Evolutionary conservation across 1,140 invertebrate genomes (phyloP).

Genomic region (Polypedilum vanderplanki): DNA sequence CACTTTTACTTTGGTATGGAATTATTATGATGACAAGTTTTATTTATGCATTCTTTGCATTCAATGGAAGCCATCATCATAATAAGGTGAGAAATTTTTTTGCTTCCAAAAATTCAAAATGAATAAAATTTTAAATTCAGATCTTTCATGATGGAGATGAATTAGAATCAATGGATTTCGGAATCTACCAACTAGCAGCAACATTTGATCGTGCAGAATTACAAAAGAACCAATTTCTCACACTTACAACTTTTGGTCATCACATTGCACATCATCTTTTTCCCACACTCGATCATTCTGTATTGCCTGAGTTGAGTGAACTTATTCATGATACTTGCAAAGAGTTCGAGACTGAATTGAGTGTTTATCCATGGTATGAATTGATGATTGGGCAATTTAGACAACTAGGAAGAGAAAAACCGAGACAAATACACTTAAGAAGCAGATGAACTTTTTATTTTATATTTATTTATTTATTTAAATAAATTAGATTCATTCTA

Average conservation of each 20-base stretch:
- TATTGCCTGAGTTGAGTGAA: slow-evolving; percentile 57
- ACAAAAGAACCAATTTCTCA: slow-evolving; percentile 29
- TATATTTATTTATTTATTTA: no score
- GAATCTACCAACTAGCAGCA: slow-evolving; percentile 30
- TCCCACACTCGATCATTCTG: slow-evolving; percentile 70
- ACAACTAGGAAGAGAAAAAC: slow-evolving; percentile 51
- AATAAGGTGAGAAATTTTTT: not conserved
- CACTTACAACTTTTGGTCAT: slow-evolving; percentile 30
- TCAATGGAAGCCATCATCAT: slow-evolving; percentile 76
- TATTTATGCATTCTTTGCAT: slow-evolving; percentile 56
- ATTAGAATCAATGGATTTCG: slow-evolving; percentile 40
- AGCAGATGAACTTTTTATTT: not conserved
- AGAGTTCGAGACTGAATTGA: slow-evolving; percentile 57
- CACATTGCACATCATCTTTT: slow-evolving; percentile 75
- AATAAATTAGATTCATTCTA: no score
- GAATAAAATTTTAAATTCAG: slow-evolving; percentile 45
- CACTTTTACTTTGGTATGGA: slow-evolving; percentile 51
- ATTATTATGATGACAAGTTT: slow-evolving; percentile 55
- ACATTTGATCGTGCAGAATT: not conserved
- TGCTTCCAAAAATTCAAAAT: no score
- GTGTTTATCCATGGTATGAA: slow-evolving; percentile 51
- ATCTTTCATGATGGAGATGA: slow-evolving; percentile 75
- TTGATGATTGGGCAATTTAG: slow-evolving; percentile 60
- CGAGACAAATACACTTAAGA: slow-evolving; percentile 41
- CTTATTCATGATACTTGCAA: slow-evolving; percentile 58